A percentile compares a stretch with the other conserved stretches of the same genome.
Evolutionary conservation across 2,113 vertebrate genomes (phyloP).

Genomic region (Delphinus delphis): DNA sequence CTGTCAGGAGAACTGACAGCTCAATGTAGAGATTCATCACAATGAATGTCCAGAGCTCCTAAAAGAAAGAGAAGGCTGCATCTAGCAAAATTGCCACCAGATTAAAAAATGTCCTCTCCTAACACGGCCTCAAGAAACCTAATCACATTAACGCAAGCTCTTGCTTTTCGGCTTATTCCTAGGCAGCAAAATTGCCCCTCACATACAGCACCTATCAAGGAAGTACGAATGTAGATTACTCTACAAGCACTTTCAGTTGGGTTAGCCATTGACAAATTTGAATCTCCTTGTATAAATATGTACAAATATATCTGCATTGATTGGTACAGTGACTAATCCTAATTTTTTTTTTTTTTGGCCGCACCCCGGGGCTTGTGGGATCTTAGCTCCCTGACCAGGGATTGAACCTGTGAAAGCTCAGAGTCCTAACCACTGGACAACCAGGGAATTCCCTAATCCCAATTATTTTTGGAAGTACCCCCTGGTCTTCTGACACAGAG

Average conservation of each 20-base stretch:
- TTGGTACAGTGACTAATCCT: not conserved
- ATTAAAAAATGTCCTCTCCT: not conserved
- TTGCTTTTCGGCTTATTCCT: not conserved
- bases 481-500: not conserved
- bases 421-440: not conserved
- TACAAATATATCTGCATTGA: not conserved
- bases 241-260: not conserved
- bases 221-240: not conserved
- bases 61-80: not conserved
- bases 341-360: not conserved
- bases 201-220: not conserved
- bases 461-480: not conserved
- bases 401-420: not conserved
- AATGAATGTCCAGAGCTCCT: not conserved
- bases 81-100: not conserved
- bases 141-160: not conserved
- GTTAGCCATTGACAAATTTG: not conserved
- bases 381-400: not conserved
- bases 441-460: not conserved
- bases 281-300: not conserved
- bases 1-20: conserved; percentile 22
- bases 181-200: not conserved
- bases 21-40: not conserved
- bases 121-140: not conserved
- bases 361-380: not conserved